Evolutionary conservation across 2,888 invertebrate genomes (phyloP), one percentile per base, ranked within the genome.

Genomic region (Chalcosyrphus nemorum): DNA sequence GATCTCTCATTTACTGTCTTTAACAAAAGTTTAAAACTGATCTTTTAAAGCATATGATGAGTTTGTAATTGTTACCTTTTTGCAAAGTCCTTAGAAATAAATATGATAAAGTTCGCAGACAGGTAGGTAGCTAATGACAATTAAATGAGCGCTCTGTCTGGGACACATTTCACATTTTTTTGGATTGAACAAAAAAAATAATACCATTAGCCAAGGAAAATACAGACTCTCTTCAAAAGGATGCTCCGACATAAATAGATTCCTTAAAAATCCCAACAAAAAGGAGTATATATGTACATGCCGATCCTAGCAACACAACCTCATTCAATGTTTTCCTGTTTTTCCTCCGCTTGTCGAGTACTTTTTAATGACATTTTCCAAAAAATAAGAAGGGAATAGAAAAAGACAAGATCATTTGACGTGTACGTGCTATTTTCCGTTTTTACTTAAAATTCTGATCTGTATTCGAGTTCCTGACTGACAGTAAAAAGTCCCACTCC

Each of bases 321-420:
- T 74, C 66, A 29, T 74, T 66, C 65, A 75, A 56, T 65, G 63
- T 56, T 66, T 81, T 81, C 59, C 75, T 54, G 47, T 76, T 80
- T 63, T 65, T 52, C 21, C 68, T 59, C 57, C 21, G 9, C 32
- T 41, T 29, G 68, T 65, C 84, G 57, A 75, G 80, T 74, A 74
- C 70, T 65, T 84, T 84, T 84, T 80, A 84, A 84, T 84, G 84
- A 84, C 74, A 80, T 80, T 80, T 74, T 50, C 52, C n/a, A 19
- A 52, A 74, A 78, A 47, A 29, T 7, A 11, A 15, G 38, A 27
- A 38, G 7, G 50, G n/a, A 24, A n/a, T 1, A 47, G 56, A 61
- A 43, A 19, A 56, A 43, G 80, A 80, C 80, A 63, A 70, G 74
- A 80, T 80, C 80, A 84, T 84, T 75, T 74, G 84, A 70, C 57